Evolutionary conservation across 2,797 vertebrate genomes (phyloP).

Genomic region (Oreortyx pictus): DNA sequence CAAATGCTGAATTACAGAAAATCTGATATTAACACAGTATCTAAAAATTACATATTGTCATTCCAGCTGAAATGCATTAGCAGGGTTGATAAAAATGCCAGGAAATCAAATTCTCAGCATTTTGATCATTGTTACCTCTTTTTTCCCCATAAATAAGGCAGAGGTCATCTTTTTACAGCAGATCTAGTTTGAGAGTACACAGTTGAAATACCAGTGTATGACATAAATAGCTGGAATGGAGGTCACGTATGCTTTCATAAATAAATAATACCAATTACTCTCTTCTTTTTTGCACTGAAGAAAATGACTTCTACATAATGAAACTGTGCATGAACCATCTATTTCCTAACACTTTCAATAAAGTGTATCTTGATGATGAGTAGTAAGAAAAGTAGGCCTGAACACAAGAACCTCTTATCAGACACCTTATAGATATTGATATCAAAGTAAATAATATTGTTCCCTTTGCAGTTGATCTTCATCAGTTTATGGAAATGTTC

Average conservation of each 20-base stretch:
- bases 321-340: background rate
- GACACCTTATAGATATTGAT: background rate
- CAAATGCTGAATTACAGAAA: slow-evolving; percentile 9
- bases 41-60: slow-evolving; percentile 2
- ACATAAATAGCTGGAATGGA: slow-evolving; percentile 38
- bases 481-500: slow-evolving; percentile 23
- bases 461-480: background rate
- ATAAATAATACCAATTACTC: slow-evolving; percentile 3
- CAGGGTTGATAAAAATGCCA: background rate
- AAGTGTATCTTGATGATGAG: background rate
- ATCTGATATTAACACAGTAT: background rate
- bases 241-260: slow-evolving; percentile 5
- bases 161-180: background rate
- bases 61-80: background rate
- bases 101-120: background rate
- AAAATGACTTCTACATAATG: background rate
- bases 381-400: background rate
- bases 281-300: background rate
- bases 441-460: background rate
- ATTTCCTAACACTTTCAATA: background rate
- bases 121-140: background rate
- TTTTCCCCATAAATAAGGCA: background rate
- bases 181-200: slow-evolving; percentile 26
- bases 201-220: slow-evolving; percentile 27
- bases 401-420: background rate